These are phyloP conservation scores for Leptobrachium ailaonicum DNA, from an alignment of 2,113 vertebrate species.

Conservation along the genomic window DNA sequence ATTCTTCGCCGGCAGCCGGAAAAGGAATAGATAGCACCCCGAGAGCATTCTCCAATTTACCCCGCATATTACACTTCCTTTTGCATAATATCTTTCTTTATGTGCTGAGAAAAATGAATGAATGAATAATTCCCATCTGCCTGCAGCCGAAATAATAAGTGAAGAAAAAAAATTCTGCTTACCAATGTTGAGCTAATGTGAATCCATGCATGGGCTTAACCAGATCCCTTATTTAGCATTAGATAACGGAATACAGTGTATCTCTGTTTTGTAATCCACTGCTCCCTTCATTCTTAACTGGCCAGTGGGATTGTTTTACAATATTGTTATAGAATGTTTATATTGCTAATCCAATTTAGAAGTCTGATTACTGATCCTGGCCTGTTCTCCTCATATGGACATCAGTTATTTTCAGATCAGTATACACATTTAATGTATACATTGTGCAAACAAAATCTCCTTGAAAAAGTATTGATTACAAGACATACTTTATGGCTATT, in stretches of 20 bases:
- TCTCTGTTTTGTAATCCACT: neutral
- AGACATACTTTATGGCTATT: too few species aligned
- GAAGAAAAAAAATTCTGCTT: neutral
- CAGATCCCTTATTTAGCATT: neutral
- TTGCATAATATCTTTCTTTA: constrained; percentile 37
- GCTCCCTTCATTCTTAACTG: neutral
- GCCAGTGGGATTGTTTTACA: too few species aligned
- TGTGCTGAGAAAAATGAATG: constrained; percentile 7
- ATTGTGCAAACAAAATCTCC: too few species aligned
- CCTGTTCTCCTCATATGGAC: too few species aligned
- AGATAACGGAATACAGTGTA: neutral
- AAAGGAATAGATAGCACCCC: constrained; percentile 1
- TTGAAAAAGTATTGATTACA: too few species aligned
- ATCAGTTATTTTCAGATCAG: too few species aligned
- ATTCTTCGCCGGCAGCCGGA: constrained; percentile 6
- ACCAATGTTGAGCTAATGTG: neutral
- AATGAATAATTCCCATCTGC: constrained; percentile 4
- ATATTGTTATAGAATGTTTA: too few species aligned
- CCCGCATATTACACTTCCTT: constrained; percentile 2
- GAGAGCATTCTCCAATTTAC: constrained; percentile 22
- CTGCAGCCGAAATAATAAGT: neutral
- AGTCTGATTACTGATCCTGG: too few species aligned
- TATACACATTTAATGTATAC: too few species aligned
- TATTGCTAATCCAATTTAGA: too few species aligned
- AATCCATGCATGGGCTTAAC: neutral